Percentiles rank a stretch among this genome's conserved stretches.
These are phyloP conservation scores for Escarpia spicata DNA, from an alignment of 2,888 invertebrate genomes.

Conservation along the genomic window DNA sequence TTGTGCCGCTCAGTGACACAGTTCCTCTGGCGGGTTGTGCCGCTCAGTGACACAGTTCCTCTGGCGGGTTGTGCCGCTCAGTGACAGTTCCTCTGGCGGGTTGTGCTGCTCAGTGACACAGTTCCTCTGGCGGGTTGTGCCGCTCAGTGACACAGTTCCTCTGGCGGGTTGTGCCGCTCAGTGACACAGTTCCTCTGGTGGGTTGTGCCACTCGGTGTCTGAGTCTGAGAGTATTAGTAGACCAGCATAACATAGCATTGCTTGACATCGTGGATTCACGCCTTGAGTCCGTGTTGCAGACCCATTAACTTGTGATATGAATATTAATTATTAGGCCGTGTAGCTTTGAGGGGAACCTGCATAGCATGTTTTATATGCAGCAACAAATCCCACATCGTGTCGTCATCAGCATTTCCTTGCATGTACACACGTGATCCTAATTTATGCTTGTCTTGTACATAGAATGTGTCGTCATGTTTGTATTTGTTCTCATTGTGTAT, in stretches of 20 bases:
- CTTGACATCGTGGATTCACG: background rate
- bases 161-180: too few species aligned
- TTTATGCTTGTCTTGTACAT: background rate
- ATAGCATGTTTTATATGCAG: background rate
- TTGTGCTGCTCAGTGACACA: too few species aligned
- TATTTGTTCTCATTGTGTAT: constrained; percentile 3
- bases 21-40: too few species aligned
- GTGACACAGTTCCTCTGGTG: background rate
- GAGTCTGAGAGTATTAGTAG: background rate
- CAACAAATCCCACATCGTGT: background rate
- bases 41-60: too few species aligned
- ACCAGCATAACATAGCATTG: background rate
- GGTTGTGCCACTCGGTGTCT: background rate
- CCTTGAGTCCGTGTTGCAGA: background rate
- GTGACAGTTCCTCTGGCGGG: too few species aligned
- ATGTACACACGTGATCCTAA: background rate
- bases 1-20: too few species aligned
- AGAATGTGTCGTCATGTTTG: background rate
- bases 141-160: too few species aligned
- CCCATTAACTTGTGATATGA: background rate
- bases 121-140: too few species aligned
- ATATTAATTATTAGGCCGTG: background rate
- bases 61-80: too few species aligned
- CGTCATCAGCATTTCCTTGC: background rate
- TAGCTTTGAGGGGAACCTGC: background rate